Conservation (phyloP, 2,888 invertebrate species). For the Steromphala cineraria region DNA sequence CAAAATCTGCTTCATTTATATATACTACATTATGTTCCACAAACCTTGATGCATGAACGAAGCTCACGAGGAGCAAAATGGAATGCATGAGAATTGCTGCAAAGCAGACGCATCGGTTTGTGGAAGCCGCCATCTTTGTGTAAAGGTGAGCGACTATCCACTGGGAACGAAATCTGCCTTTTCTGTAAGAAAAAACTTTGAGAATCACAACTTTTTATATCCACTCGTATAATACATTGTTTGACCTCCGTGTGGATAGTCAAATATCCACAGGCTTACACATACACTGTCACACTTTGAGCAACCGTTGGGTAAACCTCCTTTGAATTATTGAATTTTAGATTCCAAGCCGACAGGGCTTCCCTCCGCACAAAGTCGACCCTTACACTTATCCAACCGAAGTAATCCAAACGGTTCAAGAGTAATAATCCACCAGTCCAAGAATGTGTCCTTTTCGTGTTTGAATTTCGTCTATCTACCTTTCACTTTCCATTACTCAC, state of each 20-base stretch:
- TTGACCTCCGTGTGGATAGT: background rate
- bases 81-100: background rate
- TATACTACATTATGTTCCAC: background rate
- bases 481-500: slow-evolving; percentile 34
- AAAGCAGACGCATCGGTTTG: background rate
- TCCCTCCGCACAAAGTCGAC: background rate
- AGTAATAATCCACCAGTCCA: background rate
- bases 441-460: background rate
- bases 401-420: background rate
- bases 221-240: background rate
- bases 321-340: slow-evolving; percentile 2
- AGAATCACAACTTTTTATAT: background rate
- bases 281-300: background rate
- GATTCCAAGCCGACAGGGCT: background rate
- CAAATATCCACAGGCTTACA: background rate
- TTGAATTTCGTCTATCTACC: slow-evolving; percentile 21
- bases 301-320: background rate
- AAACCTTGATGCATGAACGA: background rate
- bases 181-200: background rate
- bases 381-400: background rate
- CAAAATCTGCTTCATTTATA: background rate
- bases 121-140: slow-evolving; percentile 8
- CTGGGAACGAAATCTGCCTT: background rate
- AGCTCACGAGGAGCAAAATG: background rate
- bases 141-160: background rate